Percentiles rank a stretch among this genome's conserved stretches.
These are phyloP conservation scores for Alcis repandata DNA, from an alignment of 2,888 invertebrate species.

Conservation along the genomic window DNA sequence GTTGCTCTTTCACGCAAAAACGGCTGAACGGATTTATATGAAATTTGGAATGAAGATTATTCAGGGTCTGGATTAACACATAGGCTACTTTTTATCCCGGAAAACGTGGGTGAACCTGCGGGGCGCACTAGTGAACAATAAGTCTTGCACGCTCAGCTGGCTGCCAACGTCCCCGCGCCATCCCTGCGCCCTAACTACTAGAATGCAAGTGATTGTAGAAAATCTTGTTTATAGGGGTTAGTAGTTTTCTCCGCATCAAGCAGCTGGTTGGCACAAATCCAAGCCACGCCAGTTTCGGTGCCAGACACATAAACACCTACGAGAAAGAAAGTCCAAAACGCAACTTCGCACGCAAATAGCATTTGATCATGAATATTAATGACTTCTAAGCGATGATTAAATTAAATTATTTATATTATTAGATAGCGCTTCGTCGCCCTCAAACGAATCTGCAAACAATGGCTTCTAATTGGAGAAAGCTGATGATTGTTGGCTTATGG, in stretches of 20 bases:
- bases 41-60: too few relatives aligned
- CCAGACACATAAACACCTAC: conserved; percentile 37
- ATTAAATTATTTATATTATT: conserved; percentile 31
- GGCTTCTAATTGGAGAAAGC: conserved; percentile 59
- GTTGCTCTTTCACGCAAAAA: too few relatives aligned
- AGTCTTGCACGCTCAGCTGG: too few relatives aligned
- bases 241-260: conserved; percentile 3
- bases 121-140: too few relatives aligned
- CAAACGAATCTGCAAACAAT: conserved; percentile 54
- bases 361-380: conserved; percentile 51
- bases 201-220: not conserved
- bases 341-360: conserved; percentile 49
- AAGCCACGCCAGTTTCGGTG: conserved; percentile 8
- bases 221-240: not conserved
- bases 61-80: too few relatives aligned
- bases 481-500: conserved; percentile 40
- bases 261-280: conserved; percentile 5
- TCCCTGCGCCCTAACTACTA: too few relatives aligned
- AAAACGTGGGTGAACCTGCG: too few relatives aligned
- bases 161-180: too few relatives aligned
- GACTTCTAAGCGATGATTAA: conserved; percentile 45
- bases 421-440: conserved; percentile 42
- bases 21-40: too few relatives aligned
- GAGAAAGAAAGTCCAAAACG: conserved; percentile 46
- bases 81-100: too few relatives aligned